Evolutionary conservation across 1,140 invertebrate species (phyloP).

Genomic region (Drosophila pachea): DNA sequence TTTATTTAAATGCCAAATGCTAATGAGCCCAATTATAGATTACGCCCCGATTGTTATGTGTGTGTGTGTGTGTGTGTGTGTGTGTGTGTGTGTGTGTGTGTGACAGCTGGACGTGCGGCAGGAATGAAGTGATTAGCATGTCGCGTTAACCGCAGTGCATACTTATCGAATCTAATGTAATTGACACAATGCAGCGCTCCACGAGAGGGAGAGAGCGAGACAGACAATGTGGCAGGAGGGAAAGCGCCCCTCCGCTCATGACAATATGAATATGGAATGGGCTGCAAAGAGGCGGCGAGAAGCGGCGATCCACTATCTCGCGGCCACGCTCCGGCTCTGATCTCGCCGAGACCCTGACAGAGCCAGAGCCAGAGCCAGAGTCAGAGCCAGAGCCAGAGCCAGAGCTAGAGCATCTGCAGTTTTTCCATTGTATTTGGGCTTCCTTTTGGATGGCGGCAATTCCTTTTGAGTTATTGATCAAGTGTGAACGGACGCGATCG

Average conservation of each 20-base stretch:
- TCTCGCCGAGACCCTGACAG: slow-evolving; percentile 38
- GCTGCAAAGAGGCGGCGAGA: too few relatives aligned
- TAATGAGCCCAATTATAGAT: slow-evolving; percentile 44
- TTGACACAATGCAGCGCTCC: neutral
- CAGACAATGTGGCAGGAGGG: too few relatives aligned
- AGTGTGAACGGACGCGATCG: slow-evolving; percentile 43
- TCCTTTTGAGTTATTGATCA: slow-evolving; percentile 49
- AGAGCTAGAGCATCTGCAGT: slow-evolving; percentile 40
- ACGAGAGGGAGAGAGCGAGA: too few relatives aligned
- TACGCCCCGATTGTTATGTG: slow-evolving; percentile 32
- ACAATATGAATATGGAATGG: neutral
- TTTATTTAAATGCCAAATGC: slow-evolving; percentile 46
- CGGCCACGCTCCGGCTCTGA: too few relatives aligned
- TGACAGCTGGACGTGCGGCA: neutral
- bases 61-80: slow-evolving; percentile 19
- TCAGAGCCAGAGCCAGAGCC: slow-evolving; percentile 5
- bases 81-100: slow-evolving; percentile 1
- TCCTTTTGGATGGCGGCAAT: slow-evolving; percentile 30
- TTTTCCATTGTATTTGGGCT: slow-evolving; percentile 6
- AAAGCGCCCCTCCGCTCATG: too few relatives aligned
- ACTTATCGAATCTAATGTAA: neutral
- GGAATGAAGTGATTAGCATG: slow-evolving; percentile 7
- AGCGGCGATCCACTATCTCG: too few relatives aligned
- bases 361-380: too few relatives aligned
- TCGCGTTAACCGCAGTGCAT: neutral